A percentile compares a stretch with the other conserved stretches of the same genome.
Evolutionary conservation across 2,888 invertebrate species (phyloP).

Genomic region (Campoplex nolae): DNA sequence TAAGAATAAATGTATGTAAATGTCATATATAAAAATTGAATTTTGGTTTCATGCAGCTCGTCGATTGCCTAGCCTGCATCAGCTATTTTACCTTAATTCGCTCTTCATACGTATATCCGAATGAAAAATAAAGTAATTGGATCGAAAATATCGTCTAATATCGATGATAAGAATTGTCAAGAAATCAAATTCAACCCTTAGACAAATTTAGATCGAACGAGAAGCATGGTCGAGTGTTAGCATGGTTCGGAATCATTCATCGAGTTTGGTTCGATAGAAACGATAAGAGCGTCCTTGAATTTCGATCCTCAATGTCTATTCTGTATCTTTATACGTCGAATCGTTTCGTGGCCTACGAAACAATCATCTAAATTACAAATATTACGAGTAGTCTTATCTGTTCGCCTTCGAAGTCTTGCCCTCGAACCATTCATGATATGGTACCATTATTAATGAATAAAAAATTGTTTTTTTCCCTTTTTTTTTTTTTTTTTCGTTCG

Average conservation of each 20-base stretch:
- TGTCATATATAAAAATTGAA: no score
- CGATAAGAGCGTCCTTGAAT: conserved; percentile 62
- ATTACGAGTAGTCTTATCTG: not conserved
- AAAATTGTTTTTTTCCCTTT: not conserved
- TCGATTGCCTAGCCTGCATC: not conserved
- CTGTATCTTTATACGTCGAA: conserved; percentile 8
- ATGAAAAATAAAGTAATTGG: not conserved
- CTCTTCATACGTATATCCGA: not conserved
- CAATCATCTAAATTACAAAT: conserved; percentile 46
- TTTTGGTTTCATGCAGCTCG: no score
- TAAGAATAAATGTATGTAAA: no score
- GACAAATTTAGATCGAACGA: conserved; percentile 21
- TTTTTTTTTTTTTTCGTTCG: not conserved
- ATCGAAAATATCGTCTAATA: not conserved
- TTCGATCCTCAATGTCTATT: conserved; percentile 55
- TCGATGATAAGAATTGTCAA: conserved; percentile 1
- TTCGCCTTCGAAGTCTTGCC: conserved; percentile 30
- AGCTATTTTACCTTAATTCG: not conserved
- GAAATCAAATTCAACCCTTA: not conserved
- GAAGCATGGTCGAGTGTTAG: not conserved
- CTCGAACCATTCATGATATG: not conserved
- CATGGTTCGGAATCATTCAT: conserved; percentile 11
- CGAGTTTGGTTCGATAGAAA: conserved; percentile 32
- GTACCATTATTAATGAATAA: not conserved
- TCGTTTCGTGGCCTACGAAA: conserved; percentile 11